These are phyloP conservation scores for Otis tarda DNA, from an alignment of 2,113 vertebrate species.

Conservation along the genomic window DNA sequence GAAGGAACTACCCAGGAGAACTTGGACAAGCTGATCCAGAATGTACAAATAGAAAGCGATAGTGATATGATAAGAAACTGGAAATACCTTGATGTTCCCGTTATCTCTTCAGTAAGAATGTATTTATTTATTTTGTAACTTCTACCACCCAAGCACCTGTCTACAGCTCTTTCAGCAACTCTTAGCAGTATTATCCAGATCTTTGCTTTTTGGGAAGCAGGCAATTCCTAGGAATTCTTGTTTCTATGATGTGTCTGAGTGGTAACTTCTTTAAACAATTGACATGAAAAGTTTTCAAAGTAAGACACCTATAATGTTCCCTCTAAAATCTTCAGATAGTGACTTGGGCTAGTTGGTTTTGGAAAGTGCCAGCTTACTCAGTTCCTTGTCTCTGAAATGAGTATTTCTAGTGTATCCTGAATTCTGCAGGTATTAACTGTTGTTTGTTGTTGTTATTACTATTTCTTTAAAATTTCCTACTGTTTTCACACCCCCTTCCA, in stretches of 20 bases:
- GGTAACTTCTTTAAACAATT: neutral
- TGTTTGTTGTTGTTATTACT: neutral
- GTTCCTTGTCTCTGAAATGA: neutral
- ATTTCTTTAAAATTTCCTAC: neutral
- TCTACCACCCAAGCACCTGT: neutral
- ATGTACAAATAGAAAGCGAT: slow-evolving; percentile 90
- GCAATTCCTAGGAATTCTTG: neutral
- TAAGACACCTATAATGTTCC: neutral
- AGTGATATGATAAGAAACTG: slow-evolving; percentile 93
- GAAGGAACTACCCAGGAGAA: slow-evolving; percentile 96
- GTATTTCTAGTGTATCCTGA: neutral
- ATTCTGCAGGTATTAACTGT: neutral
- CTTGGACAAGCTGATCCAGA: slow-evolving; percentile 93
- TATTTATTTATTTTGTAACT: neutral
- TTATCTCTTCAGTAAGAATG: slow-evolving; percentile 76
- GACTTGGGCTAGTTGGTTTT: neutral
- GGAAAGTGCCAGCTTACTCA: neutral
- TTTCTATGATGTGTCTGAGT: neutral
- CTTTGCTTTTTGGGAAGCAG: neutral
- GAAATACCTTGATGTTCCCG: slow-evolving; percentile 90
- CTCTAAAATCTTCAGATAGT: neutral
- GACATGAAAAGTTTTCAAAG: neutral
- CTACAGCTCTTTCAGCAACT: neutral
- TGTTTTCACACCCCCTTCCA: neutral
- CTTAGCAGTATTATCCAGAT: neutral